Evolutionary conservation across 2,888 invertebrate species (phyloP).

Genomic region (Himalopsyche tibetana): DNA sequence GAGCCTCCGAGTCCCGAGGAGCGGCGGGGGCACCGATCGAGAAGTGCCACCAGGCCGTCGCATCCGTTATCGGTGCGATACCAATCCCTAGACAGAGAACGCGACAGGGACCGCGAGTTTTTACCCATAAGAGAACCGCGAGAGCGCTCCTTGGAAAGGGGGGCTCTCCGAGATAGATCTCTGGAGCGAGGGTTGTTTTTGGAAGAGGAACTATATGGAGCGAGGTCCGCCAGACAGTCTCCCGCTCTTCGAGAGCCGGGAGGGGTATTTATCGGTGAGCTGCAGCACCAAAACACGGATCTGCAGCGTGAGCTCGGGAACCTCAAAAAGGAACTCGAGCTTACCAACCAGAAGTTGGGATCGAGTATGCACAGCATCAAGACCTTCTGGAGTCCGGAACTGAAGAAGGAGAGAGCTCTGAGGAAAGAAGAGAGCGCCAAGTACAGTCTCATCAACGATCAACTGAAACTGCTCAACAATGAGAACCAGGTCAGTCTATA

Average conservation of each 20-base stretch:
- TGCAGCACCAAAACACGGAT: constrained; percentile 96
- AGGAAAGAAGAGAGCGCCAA: constrained; percentile 98
- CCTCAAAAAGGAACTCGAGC: constrained; percentile 94
- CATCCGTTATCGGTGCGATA: constrained; percentile 73
- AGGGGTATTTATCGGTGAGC: constrained; percentile 87
- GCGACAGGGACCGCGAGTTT: constrained; percentile 90
- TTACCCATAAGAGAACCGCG: constrained; percentile 88
- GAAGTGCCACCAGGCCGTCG: constrained; percentile 87
- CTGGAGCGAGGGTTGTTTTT: constrained; percentile 83
- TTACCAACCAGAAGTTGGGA: constrained; percentile 97
- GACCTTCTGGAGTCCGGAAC: constrained; percentile 99
- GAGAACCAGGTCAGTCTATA: constrained; percentile 91
- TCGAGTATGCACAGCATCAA: constrained; percentile 99
- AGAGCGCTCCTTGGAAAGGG: constrained; percentile 80
- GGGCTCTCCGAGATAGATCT: constrained; percentile 79
- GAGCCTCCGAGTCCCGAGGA: constrained; percentile 91
- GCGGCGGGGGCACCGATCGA: constrained; percentile 88
- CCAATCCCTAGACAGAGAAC: constrained; percentile 84
- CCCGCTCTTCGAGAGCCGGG: constrained; percentile 80
- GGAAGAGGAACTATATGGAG: constrained; percentile 82
- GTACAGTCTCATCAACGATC: constrained; percentile 97
- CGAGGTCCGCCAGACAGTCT: constrained; percentile 82
- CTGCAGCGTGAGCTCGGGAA: constrained; percentile 94
- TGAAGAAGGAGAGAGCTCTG: constrained; percentile 97
- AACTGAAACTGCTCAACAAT: constrained; percentile 95